phyloP scores from a whole-genome alignment of 2,113 vertebrate genomes.

The Perccottus glenii region DNA sequence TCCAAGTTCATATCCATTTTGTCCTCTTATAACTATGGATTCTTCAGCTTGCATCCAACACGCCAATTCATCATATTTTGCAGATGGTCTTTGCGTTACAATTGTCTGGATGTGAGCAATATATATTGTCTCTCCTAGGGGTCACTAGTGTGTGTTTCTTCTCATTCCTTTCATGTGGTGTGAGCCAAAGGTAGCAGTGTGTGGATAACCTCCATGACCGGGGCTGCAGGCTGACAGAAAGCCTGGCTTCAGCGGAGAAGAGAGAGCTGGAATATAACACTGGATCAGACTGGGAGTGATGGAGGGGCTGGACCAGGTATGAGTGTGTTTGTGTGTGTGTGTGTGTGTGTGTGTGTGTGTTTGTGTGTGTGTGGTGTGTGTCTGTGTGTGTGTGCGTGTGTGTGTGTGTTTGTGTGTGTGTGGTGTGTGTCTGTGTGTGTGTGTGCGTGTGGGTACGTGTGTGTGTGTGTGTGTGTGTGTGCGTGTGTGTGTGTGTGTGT shows the following conservation, averaged over 20 bases:
- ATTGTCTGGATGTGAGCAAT: slow-evolving; percentile 12
- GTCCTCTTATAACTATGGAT: slow-evolving; percentile 34
- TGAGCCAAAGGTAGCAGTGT: slow-evolving; percentile 47
- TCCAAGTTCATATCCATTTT: slow-evolving; percentile 32
- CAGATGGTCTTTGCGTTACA: slow-evolving; percentile 36
- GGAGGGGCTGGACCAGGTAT: slow-evolving; percentile 55
- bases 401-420: no score
- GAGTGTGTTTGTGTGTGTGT: slow-evolving; percentile 28
- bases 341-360: slow-evolving; percentile 29
- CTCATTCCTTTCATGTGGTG: slow-evolving; percentile 19
- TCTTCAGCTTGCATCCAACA: slow-evolving; percentile 39
- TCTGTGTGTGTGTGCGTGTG: slow-evolving; percentile 30
- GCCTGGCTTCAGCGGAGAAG: slow-evolving; percentile 43
- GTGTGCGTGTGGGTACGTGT: slow-evolving; percentile 25
- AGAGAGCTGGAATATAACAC: slow-evolving; percentile 47
- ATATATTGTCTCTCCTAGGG: slow-evolving; percentile 25
- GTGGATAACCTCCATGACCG: slow-evolving; percentile 52
- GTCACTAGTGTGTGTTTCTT: slow-evolving; percentile 34
- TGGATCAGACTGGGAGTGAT: slow-evolving; percentile 58
- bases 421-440: no score
- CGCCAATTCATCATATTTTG: slow-evolving; percentile 51
- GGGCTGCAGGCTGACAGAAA: slow-evolving; percentile 48
- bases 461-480: slow-evolving; percentile 30
- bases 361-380: slow-evolving; percentile 32
- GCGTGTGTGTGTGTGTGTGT: slow-evolving; percentile 25